Evolutionary conservation across 2,888 invertebrate genomes (phyloP).

Genomic region (Phyto melanocephala): DNA sequence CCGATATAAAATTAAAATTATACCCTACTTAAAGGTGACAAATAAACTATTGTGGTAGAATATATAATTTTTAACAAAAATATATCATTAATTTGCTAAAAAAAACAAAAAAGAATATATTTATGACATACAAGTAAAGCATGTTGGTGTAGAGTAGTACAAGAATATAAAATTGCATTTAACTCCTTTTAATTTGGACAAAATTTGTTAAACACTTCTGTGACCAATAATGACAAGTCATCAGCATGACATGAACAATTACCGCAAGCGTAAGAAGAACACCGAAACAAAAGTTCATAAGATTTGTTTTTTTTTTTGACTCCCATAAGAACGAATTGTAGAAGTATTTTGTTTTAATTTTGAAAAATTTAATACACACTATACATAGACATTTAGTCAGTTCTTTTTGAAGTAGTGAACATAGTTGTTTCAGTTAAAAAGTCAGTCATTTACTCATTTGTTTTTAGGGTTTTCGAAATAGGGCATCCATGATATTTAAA

Average conservation of each 20-base stretch:
- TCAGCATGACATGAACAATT: slow-evolving; percentile 39
- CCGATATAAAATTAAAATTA: no score
- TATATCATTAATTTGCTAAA: no score
- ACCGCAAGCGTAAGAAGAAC: slow-evolving; percentile 14
- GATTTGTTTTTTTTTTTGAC: background rate
- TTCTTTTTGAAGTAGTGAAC: slow-evolving; percentile 8
- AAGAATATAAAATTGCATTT: background rate
- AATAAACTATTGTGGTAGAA: no score
- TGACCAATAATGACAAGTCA: slow-evolving; percentile 30
- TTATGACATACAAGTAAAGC: no score
- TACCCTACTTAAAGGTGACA: no score
- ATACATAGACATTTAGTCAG: no score
- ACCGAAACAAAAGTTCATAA: background rate
- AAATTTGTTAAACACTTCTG: background rate
- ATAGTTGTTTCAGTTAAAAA: background rate
- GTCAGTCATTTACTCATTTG: slow-evolving; percentile 3
- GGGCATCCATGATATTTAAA: background rate
- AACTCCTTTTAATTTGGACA: background rate
- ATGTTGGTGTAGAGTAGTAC: background rate
- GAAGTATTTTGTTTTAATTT: slow-evolving; percentile 30
- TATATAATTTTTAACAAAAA: no score
- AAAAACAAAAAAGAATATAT: no score
- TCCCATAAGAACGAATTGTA: slow-evolving; percentile 13
- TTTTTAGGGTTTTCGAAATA: background rate
- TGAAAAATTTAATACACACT: background rate